Evolutionary conservation across 2,888 invertebrate species (phyloP).

Genomic region (Gymnosoma rotundatum): DNA sequence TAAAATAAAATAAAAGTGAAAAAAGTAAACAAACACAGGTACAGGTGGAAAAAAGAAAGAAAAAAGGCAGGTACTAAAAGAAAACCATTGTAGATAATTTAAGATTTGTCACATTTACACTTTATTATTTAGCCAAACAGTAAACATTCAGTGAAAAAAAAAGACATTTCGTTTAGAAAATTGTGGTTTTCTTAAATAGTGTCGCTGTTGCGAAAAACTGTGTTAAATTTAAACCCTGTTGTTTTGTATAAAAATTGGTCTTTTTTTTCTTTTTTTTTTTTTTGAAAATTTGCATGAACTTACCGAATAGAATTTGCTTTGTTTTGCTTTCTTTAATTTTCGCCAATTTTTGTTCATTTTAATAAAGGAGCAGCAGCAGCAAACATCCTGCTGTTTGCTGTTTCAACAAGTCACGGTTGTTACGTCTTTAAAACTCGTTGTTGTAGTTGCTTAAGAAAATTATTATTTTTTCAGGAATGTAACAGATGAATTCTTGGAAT

Average conservation of each 20-base stretch:
- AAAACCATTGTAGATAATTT: constrained; percentile 3
- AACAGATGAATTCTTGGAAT: constrained; percentile 62
- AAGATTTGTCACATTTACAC: constrained; percentile 66
- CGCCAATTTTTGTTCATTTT: constrained; percentile 33
- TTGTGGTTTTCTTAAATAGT: constrained; percentile 48
- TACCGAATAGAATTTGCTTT: background rate
- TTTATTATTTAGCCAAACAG: constrained; percentile 33
- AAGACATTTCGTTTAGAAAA: constrained; percentile 26
- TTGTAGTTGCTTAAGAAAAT: constrained; percentile 14
- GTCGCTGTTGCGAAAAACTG: constrained; percentile 11
- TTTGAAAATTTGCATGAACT: constrained; percentile 17
- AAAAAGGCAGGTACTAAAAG: constrained; percentile 20
- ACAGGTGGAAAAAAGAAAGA: background rate
- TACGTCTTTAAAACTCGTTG: constrained; percentile 55
- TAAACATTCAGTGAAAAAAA: background rate
- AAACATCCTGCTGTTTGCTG: constrained; percentile 65
- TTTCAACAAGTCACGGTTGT: constrained; percentile 67
- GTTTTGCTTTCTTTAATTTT: constrained; percentile 21
- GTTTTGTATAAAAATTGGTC: constrained; percentile 10
- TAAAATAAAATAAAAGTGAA: constrained; percentile 58
- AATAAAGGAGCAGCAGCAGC: constrained; percentile 58
- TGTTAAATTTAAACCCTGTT: background rate
- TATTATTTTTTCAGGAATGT: constrained; percentile 33
- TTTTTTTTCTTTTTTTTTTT: constrained; percentile 31
- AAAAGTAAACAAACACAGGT: constrained; percentile 23